A percentile compares a stretch with the other conserved stretches of the same genome.
phyloP scores from a whole-genome alignment of 2,113 vertebrate genomes.

The Hymenochirus boettgeri region DNA sequence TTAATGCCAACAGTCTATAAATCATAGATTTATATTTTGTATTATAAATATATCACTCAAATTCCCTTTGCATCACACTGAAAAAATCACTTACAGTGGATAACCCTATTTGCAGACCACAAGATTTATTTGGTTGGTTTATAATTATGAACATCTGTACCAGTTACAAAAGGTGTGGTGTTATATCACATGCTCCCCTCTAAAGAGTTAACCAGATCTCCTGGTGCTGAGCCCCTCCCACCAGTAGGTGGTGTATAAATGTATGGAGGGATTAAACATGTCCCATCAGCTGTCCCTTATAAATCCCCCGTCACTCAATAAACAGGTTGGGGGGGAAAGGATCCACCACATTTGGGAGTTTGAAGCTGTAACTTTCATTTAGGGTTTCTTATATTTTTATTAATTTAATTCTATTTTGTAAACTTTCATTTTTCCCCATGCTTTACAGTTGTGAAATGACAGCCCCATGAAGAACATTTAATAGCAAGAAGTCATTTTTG shows the following conservation, averaged over 20 bases:
- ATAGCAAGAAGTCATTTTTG: conserved; percentile 8
- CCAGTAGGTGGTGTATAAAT: conserved; percentile 26
- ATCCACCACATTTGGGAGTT: conserved; percentile 38
- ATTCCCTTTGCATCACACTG: too few species aligned
- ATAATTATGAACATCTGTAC: too few species aligned
- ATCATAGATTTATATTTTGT: too few species aligned
- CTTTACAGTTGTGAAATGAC: neutral
- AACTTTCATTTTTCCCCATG: conserved; percentile 5
- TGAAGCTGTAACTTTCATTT: conserved; percentile 38
- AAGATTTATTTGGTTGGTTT: too few species aligned
- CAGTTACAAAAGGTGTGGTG: too few species aligned
- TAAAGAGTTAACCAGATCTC: conserved; percentile 20
- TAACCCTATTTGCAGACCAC: too few species aligned
- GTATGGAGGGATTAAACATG: conserved; percentile 39
- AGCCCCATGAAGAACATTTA: neutral
- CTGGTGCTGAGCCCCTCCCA: conserved; percentile 26
- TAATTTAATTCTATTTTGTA: conserved; percentile 19
- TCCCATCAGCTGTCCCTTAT: conserved; percentile 39
- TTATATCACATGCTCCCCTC: conserved; percentile 27
- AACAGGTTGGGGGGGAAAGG: conserved; percentile 41
- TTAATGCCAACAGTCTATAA: too few species aligned
- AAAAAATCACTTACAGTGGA: too few species aligned
- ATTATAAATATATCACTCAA: too few species aligned
- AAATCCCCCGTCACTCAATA: conserved; percentile 42
- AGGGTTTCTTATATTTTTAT: conserved; percentile 25